Conservation (phyloP, 2,888 invertebrate species). For the Timandra comae region DNA sequence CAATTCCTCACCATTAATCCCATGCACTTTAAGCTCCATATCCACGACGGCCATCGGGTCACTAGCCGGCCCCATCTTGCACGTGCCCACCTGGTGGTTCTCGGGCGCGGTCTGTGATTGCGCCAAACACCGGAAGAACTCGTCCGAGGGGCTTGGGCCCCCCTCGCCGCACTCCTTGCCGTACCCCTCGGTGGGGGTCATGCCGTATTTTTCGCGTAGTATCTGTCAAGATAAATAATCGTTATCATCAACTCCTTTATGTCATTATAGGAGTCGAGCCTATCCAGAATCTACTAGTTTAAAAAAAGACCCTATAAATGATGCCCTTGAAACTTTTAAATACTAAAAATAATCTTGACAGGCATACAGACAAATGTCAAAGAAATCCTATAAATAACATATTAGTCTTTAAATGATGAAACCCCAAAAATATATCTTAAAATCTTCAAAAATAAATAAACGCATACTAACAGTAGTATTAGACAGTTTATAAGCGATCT, state of each 20-base stretch:
- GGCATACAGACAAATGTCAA: no score
- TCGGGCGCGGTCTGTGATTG: constrained; percentile 84
- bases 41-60: constrained; percentile 87
- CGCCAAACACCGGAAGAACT: constrained; percentile 86
- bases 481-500: constrained; percentile 74
- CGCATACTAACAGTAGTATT: constrained; percentile 71
- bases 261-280: no score
- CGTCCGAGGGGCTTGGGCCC: constrained; percentile 74
- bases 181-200: constrained; percentile 62
- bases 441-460: no score
- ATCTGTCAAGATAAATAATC: constrained; percentile 51
- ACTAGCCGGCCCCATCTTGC: constrained; percentile 85
- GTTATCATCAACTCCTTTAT: no score
- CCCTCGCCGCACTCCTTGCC: constrained; percentile 67
- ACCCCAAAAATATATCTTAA: no score
- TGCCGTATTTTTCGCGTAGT: constrained; percentile 75
- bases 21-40: constrained; percentile 79
- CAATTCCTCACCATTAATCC: constrained; percentile 70
- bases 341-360: no score
- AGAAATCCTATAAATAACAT: no score
- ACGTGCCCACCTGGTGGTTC: constrained; percentile 89
- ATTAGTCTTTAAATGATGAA: no score
- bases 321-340: no score
- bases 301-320: no score
- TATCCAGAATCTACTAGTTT: no score